Conservation (phyloP, 2,113 vertebrate genomes). For the Toxotes chatareus region DNA sequence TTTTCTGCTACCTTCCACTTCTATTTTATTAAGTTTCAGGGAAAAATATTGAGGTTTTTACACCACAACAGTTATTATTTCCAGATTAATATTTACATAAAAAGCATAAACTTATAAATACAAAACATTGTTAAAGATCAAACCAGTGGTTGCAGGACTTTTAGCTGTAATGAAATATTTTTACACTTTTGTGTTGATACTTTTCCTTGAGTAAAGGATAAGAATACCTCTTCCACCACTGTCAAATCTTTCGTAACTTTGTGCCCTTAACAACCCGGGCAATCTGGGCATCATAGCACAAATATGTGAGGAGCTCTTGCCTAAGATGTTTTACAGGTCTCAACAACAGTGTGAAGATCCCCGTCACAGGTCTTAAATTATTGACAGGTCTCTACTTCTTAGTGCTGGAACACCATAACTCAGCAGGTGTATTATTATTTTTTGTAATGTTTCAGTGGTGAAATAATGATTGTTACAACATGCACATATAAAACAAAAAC, state of each 20-base stretch:
- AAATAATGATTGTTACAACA: neutral
- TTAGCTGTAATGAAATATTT: neutral
- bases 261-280: neutral
- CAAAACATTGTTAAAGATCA: too few relatives aligned
- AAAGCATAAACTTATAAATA: too few relatives aligned
- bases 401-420: neutral
- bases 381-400: constrained; percentile 24
- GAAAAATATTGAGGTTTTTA: too few relatives aligned
- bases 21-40: too few relatives aligned
- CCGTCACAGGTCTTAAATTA: neutral
- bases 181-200: neutral
- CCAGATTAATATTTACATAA: too few relatives aligned
- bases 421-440: too few relatives aligned
- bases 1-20: too few relatives aligned
- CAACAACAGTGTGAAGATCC: constrained; percentile 18
- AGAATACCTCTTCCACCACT: neutral
- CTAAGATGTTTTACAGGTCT: constrained; percentile 25
- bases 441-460: neutral
- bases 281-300: neutral
- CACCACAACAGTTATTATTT: too few relatives aligned
- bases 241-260: neutral
- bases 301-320: neutral
- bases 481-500: neutral
- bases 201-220: neutral
- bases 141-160: too few relatives aligned